Evolutionary conservation across 2,797 vertebrate species (phyloP).

Genomic region (Spinibarbus caldwelli): DNA sequence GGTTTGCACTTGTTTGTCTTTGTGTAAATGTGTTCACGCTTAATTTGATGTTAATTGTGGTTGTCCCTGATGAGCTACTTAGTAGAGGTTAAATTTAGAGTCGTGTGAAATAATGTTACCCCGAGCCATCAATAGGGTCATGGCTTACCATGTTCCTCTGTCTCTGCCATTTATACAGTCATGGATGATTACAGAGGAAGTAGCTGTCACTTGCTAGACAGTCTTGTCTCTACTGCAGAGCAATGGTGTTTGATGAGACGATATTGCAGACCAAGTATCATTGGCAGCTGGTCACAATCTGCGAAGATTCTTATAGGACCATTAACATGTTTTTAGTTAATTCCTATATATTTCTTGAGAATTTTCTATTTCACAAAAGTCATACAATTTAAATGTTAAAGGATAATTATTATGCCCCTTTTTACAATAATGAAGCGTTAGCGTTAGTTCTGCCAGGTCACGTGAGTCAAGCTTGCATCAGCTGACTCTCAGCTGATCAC

Average conservation of each 20-base stretch:
- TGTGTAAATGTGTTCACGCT: conserved; percentile 39
- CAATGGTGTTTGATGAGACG: conserved; percentile 1
- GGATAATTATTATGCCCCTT: no score
- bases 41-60: conserved; percentile 4
- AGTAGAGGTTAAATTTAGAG: background rate
- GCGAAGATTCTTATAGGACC: background rate
- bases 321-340: no score
- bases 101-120: background rate
- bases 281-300: background rate
- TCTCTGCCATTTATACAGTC: background rate
- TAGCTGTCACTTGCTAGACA: background rate
- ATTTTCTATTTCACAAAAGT: background rate
- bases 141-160: background rate
- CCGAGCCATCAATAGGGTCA: background rate
- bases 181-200: conserved; percentile 16
- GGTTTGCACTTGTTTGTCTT: conserved; percentile 32
- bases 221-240: background rate
- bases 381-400: no score
- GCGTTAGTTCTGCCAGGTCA: no score
- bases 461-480: no score
- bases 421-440: no score
- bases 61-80: background rate
- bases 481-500: no score
- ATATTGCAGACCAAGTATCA: background rate
- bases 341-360: background rate